phyloP scores from a whole-genome alignment of 2,888 invertebrate genomes.

The Charanyca ferruginea region DNA sequence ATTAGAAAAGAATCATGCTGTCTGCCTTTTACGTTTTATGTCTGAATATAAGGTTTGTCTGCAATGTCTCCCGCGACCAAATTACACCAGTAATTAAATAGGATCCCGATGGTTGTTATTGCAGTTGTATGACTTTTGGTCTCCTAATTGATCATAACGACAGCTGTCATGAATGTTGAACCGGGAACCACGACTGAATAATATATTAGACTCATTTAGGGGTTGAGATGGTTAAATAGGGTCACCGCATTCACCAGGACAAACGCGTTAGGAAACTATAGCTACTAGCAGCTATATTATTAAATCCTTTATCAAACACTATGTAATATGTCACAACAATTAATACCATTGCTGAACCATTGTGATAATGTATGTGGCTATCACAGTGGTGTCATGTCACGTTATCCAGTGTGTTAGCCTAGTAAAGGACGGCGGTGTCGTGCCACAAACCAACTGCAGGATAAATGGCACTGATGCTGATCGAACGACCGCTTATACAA shows the following conservation, averaged over 20 bases:
- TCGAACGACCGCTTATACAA: conserved; percentile 74
- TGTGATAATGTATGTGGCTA: conserved; percentile 64
- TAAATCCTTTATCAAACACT: conserved; percentile 23
- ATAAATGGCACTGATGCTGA: conserved; percentile 75
- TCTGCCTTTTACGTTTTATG: neutral
- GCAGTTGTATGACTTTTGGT: conserved; percentile 40
- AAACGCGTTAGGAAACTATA: conserved; percentile 10
- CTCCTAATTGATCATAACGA: conserved; percentile 16
- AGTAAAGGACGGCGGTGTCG: conserved; percentile 73
- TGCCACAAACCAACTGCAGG: conserved; percentile 71
- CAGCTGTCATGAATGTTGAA: conserved; percentile 23
- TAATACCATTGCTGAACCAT: conserved; percentile 31
- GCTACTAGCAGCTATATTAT: neutral
- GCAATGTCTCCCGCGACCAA: conserved; percentile 5
- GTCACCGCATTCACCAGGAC: no score
- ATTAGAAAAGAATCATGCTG: neutral
- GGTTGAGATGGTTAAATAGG: conserved; percentile 4
- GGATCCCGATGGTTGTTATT: conserved; percentile 54
- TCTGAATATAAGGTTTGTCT: neutral
- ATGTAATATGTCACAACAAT: conserved; percentile 12
- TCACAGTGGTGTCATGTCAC: conserved; percentile 75
- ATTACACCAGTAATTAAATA: conserved; percentile 37
- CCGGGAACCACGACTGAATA: conserved; percentile 1
- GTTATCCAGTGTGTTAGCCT: conserved; percentile 77
- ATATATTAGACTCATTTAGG: conserved; percentile 3